phyloP scores from a whole-genome alignment of 2,797 vertebrate genomes.

The Harpagifer antarcticus region DNA sequence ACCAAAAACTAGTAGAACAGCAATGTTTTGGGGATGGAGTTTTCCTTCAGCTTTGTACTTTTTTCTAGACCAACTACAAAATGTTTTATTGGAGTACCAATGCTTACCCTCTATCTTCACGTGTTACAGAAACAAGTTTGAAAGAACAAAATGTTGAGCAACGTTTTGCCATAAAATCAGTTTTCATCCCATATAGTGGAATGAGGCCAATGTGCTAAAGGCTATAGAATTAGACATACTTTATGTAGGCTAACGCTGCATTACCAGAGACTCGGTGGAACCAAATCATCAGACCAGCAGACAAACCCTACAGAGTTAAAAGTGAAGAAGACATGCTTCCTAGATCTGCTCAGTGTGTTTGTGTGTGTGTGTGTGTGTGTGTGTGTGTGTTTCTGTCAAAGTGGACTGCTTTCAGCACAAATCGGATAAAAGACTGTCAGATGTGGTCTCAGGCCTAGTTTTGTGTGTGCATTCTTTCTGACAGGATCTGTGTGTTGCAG shows the following conservation, averaged over 20 bases:
- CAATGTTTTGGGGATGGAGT: not conserved
- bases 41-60: not conserved
- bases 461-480: not conserved
- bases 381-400: conserved; percentile 1
- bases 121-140: conserved; percentile 15
- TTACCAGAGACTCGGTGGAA: conserved; percentile 57
- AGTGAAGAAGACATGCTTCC: conserved; percentile 8
- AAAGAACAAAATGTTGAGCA: conserved; percentile 41
- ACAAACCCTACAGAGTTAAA: conserved; percentile 42
- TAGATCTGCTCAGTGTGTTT: not conserved
- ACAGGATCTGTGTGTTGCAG: not conserved
- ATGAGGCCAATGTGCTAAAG: conserved; percentile 59
- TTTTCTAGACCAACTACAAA: not conserved
- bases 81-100: conserved; percentile 11
- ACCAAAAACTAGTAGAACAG: not conserved
- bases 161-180: conserved; percentile 40
- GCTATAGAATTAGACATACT: conserved; percentile 56
- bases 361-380: conserved; percentile 16
- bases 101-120: conserved; percentile 38
- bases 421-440: conserved; percentile 18
- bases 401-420: conserved; percentile 3
- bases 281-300: conserved; percentile 55
- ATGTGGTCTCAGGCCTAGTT: conserved; percentile 13
- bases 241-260: conserved; percentile 54
- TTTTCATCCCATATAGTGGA: conserved; percentile 41